Percentiles rank a stretch among this genome's conserved stretches.
Evolutionary conservation across 2,113 vertebrate genomes (phyloP).

Genomic region (Chionomys nivalis): DNA sequence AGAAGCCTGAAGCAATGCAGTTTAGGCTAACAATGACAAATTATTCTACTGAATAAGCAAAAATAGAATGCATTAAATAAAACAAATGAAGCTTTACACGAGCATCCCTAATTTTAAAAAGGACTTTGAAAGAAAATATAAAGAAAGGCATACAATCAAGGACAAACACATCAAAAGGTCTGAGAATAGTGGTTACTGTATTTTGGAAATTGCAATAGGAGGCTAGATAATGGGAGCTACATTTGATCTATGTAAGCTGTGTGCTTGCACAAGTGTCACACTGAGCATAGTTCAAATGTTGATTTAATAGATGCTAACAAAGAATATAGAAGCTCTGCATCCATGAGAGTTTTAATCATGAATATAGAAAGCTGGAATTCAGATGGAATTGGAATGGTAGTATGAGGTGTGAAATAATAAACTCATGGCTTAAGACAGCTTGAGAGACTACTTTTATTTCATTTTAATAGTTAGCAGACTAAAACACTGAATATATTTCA

Average conservation of each 20-base stretch:
- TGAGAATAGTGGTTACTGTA: background rate
- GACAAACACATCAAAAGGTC: background rate
- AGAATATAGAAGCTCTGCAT: background rate
- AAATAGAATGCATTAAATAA: constrained; percentile 48
- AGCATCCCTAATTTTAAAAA: constrained; percentile 52
- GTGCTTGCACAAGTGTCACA: background rate
- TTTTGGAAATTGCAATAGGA: background rate
- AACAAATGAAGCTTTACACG: constrained; percentile 37
- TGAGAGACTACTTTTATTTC: background rate
- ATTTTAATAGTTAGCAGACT: background rate
- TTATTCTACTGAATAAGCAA: constrained; percentile 36
- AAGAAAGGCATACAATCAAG: background rate
- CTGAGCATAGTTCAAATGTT: background rate
- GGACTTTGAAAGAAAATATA: background rate
- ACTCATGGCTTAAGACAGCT: background rate
- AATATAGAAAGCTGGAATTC: background rate
- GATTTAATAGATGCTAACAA: background rate
- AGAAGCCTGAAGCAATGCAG: background rate
- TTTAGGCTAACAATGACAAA: constrained; percentile 19
- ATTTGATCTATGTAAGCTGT: background rate
- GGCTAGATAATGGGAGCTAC: background rate
- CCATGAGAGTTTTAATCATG: background rate
- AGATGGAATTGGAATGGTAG: background rate
- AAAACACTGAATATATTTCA: background rate
- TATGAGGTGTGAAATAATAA: background rate